Evolutionary conservation across 2,113 vertebrate genomes (phyloP).

Genomic region (Charina bottae): DNA sequence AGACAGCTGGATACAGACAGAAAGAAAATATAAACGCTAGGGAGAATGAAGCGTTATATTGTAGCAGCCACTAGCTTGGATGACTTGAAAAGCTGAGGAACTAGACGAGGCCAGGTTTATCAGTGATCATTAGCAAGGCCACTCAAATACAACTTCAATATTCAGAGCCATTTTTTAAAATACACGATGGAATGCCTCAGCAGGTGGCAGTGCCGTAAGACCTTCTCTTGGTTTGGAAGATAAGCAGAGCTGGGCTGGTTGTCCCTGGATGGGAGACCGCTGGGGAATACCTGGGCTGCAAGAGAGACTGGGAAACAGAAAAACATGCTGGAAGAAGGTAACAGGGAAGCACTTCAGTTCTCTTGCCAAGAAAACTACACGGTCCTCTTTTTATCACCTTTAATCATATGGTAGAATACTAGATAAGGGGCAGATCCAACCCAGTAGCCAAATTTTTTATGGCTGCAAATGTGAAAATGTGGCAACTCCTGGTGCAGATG

Average conservation of each 20-base stretch:
- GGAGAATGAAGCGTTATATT: neutral
- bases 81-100: neutral
- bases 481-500: no score
- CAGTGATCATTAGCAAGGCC: neutral
- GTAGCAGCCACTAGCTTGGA: neutral
- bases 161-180: neutral
- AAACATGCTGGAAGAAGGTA: neutral
- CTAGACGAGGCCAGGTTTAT: neutral
- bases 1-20: neutral
- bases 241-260: neutral
- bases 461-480: neutral
- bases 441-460: neutral
- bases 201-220: neutral
- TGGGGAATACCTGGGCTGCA: neutral
- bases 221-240: neutral
- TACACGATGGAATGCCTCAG: neutral
- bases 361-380: neutral
- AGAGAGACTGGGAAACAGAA: neutral
- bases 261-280: neutral
- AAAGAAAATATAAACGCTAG: neutral
- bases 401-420: neutral
- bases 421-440: neutral
- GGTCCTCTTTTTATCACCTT: neutral
- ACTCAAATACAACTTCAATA: neutral
- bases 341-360: neutral